Percentiles rank a stretch among this genome's conserved stretches.
Evolutionary conservation across 2,113 vertebrate species (phyloP).

Genomic region (Actinemys pallida): DNA sequence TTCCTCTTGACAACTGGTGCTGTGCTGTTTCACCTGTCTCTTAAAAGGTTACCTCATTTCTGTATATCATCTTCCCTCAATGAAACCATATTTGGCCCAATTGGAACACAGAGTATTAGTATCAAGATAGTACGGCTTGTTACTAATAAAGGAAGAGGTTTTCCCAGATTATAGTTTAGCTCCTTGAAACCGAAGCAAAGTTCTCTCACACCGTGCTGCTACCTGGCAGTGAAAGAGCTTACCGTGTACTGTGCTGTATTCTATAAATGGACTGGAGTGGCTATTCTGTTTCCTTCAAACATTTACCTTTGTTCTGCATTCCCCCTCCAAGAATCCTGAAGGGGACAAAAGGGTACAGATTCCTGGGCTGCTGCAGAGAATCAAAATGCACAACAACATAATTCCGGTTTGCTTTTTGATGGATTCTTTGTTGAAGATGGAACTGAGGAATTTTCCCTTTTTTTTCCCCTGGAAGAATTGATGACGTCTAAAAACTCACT

Average conservation of each 20-base stretch:
- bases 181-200: not conserved
- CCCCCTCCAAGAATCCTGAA: not conserved
- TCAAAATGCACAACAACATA: not conserved
- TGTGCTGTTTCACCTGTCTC: fast-evolving
- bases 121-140: not conserved
- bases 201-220: not conserved
- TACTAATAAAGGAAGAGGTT: not conserved
- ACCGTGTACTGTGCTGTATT: not conserved
- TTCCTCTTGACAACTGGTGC: not conserved
- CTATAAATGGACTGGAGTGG: not conserved
- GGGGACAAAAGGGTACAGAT: not conserved
- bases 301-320: not conserved
- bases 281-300: not conserved
- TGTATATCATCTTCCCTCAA: not conserved
- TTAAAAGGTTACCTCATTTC: not conserved
- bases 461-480: not conserved
- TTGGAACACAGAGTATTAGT: not conserved
- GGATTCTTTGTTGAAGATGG: not conserved
- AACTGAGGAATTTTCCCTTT: not conserved
- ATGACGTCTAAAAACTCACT: not conserved
- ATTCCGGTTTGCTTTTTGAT: not conserved
- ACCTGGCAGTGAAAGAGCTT: not conserved
- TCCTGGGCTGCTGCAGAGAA: not conserved
- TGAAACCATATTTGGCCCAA: constrained; percentile 17
- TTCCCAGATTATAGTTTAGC: not conserved